Evolutionary conservation across 1,140 invertebrate genomes (phyloP).

Genomic region (Lethrus apterus): DNA sequence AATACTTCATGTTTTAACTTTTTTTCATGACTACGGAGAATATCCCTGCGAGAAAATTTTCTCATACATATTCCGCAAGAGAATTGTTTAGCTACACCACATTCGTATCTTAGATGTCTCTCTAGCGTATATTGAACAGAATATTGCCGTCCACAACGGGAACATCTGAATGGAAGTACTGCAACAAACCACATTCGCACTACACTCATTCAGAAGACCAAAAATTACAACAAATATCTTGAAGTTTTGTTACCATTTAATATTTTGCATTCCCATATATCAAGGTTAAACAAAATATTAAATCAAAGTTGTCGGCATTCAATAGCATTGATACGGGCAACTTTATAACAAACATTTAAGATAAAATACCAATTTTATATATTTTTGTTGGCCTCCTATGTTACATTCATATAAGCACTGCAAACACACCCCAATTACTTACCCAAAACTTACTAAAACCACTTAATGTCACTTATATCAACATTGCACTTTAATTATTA

Average conservation of each 20-base stretch:
- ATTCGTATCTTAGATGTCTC: slow-evolving; percentile 37
- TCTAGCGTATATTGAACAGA: slow-evolving; percentile 41
- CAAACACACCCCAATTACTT: slow-evolving; percentile 5
- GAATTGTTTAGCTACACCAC: slow-evolving; percentile 17
- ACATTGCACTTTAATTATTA: too few species aligned
- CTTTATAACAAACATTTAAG: not conserved
- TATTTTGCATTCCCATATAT: slow-evolving; percentile 5
- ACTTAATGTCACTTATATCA: not conserved
- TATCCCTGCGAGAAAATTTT: slow-evolving; percentile 24
- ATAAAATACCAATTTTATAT: slow-evolving; percentile 1
- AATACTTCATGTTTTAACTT: slow-evolving; percentile 21
- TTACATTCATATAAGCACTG: slow-evolving; percentile 10
- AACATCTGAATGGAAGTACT: slow-evolving; percentile 35
- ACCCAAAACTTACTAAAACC: not conserved
- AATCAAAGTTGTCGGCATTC: slow-evolving; percentile 8
- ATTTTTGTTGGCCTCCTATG: slow-evolving; percentile 27
- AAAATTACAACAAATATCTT: not conserved
- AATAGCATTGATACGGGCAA: too few species aligned
- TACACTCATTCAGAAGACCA: slow-evolving; percentile 11
- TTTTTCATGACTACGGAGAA: slow-evolving; percentile 22
- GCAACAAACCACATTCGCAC: slow-evolving; percentile 25
- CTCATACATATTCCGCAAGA: slow-evolving; percentile 17
- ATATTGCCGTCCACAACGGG: slow-evolving; percentile 43
- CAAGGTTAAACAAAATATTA: not conserved
- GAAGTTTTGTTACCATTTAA: slow-evolving; percentile 16